phyloP scores from a whole-genome alignment of 2,888 invertebrate species.

The Caenorhabditis imperialis region DNA sequence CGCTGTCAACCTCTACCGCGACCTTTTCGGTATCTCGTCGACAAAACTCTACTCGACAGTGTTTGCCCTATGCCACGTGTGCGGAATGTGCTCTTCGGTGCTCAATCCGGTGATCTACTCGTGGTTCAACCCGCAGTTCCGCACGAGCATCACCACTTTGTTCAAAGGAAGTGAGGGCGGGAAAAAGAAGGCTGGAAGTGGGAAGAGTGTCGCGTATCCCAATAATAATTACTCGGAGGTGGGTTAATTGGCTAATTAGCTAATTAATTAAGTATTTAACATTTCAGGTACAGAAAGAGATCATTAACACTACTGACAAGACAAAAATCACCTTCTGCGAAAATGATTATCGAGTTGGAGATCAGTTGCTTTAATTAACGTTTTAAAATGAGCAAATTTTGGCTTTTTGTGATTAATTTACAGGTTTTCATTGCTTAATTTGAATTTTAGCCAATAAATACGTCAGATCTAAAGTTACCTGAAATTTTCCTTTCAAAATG shows the following conservation, averaged over 20 bases:
- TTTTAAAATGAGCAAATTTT: conserved; percentile 7
- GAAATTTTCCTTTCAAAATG: not conserved
- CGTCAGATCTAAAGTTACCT: not conserved
- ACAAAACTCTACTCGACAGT: conserved; percentile 61
- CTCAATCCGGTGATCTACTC: conserved; percentile 76
- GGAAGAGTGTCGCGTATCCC: conserved; percentile 46
- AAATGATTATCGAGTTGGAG: conserved; percentile 50
- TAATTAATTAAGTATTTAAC: not conserved
- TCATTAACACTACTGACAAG: conserved; percentile 16
- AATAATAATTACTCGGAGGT: conserved; percentile 46
- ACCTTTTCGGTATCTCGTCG: conserved; percentile 62
- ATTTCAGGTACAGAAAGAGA: conserved; percentile 23
- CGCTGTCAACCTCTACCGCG: conserved; percentile 73
- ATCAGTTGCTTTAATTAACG: conserved; percentile 19
- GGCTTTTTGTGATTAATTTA: not conserved
- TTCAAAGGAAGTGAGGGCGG: conserved; percentile 38
- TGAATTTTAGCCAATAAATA: not conserved
- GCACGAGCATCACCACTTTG: conserved; percentile 57
- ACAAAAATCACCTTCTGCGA: conserved; percentile 39
- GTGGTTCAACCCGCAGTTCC: conserved; percentile 76
- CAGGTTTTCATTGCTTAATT: conserved; percentile 28
- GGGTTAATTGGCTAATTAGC: not conserved
- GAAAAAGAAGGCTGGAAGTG: conserved; percentile 28
- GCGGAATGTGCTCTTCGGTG: conserved; percentile 75
- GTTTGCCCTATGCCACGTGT: conserved; percentile 74